Conservation (phyloP, 2,113 vertebrate genomes). For the Malurus melanocephalus region DNA sequence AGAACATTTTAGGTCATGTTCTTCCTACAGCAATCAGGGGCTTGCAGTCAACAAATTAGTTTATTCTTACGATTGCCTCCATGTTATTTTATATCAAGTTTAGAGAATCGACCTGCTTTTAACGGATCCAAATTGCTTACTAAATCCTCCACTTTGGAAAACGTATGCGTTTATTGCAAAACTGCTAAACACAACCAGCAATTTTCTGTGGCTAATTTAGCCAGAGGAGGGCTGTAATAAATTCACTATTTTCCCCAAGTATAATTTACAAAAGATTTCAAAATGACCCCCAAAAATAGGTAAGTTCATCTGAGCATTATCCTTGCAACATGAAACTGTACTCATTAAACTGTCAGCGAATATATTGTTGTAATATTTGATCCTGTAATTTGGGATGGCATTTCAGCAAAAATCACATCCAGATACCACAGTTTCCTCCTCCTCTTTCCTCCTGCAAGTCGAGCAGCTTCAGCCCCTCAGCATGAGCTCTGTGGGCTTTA, state of each 20-base stretch:
- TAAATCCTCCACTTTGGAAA: conserved; percentile 47
- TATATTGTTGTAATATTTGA: conserved; percentile 75
- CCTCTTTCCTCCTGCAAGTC: conserved; percentile 47
- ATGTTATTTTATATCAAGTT: conserved; percentile 44
- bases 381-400: conserved; percentile 77
- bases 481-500: conserved; percentile 49
- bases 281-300: conserved; percentile 66
- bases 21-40: conserved; percentile 25
- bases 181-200: conserved; percentile 58
- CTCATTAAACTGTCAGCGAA: conserved; percentile 81
- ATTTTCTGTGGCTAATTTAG: conserved; percentile 68
- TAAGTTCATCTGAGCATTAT: conserved; percentile 70
- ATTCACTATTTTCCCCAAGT: conserved; percentile 54
- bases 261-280: conserved; percentile 69
- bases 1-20: conserved; percentile 19
- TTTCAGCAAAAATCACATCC: conserved; percentile 78
- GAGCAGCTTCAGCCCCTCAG: conserved; percentile 31
- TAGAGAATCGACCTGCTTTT: conserved; percentile 26
- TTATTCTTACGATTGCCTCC: conserved; percentile 26
- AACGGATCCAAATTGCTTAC: conserved; percentile 20
- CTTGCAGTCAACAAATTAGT: conserved; percentile 47
- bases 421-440: conserved; percentile 61
- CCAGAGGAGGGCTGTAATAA: conserved; percentile 65
- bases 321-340: conserved; percentile 72
- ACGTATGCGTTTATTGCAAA: conserved; percentile 40